Evolutionary conservation across 2,113 vertebrate genomes (phyloP), one percentile per base, ranked within the genome.

Genomic region (Grammomys dolichurus): DNA sequence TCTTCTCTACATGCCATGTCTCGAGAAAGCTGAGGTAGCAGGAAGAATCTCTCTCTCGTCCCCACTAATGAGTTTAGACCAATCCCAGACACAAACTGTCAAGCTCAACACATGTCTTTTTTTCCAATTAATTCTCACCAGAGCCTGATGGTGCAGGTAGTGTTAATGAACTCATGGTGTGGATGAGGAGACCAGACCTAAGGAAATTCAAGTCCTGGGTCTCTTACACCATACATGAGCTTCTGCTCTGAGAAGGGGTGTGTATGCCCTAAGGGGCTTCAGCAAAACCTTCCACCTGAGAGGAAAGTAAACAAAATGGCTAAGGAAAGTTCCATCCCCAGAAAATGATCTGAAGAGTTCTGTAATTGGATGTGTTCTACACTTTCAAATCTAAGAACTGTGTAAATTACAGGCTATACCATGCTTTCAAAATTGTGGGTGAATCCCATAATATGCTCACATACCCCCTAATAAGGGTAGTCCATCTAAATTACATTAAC

Each of bases 271-370:
- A 19, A 54, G 33, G 40, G 48, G 4, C 81, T 92, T 93, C 54
- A 76, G 46, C 58, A 93, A 93, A 70, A 80, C 63, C 43, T 1
- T 14, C 65, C 67, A 92, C 95, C 40, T 75, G 54, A 75, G 36
- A 91, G 51, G 28, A 9, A n/a, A 11, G 40, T 58, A 33, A 70
- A 88, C 36, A 58, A 2, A 24, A 40, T 77, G 20, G 28, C 1
- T 72, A 84, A 82, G 36, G 36, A 16, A 65, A 58, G 40, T 40
- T 48, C 82, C 36, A 2, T 33, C 43, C 46, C 36, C 70, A 36
- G 65, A 40, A 93, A 97, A 93, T 9, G 17, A 89, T 56, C 31
- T 65, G 2, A 94, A 84, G 77, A 82, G 56, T 22, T 91, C 72
- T 82, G 26, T 92, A 31, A 13, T 2, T 63, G 67, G 6, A 82